phyloP scores from a whole-genome alignment of 2,797 vertebrate species.

The Hippopotamyrus pictus region DNA sequence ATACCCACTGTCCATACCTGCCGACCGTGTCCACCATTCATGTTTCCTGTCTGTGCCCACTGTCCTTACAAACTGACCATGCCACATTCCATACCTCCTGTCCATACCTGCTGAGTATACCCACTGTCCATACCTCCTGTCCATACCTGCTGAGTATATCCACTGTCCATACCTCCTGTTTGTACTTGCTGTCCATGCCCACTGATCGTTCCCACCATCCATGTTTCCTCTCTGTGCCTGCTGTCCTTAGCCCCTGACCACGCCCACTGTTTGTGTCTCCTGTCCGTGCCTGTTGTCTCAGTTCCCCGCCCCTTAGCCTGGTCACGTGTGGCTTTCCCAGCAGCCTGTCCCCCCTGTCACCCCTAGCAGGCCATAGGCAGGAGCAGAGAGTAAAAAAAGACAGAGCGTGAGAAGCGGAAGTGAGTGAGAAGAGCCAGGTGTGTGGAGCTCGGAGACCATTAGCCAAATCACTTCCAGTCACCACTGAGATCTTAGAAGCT shows the following conservation, averaged over 20 bases:
- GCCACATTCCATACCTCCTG: not conserved
- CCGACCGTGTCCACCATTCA: not conserved
- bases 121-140: not conserved
- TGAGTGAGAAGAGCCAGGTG: conserved; percentile 60
- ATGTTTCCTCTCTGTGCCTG: not conserved
- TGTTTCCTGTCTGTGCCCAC: not conserved
- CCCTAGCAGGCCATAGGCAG: not conserved
- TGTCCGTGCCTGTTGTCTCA: not conserved
- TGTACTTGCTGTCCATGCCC: not conserved
- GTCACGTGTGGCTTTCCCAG: not conserved
- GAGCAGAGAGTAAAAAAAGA: not conserved
- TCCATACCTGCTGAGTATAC: not conserved
- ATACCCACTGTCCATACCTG: too few species aligned
- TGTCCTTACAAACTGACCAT: not conserved
- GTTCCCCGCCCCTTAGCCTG: not conserved
- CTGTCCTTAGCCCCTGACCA: not conserved
- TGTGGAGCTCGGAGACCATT: conserved; percentile 42
- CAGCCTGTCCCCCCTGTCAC: not conserved
- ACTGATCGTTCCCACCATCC: not conserved
- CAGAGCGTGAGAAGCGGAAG: conserved; percentile 19
- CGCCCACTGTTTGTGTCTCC: not conserved
- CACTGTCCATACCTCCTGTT: not conserved
- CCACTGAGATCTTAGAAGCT: not conserved
- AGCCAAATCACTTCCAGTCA: conserved; percentile 53
- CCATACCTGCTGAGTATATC: not conserved